Conservation (phyloP, 2,113 vertebrate genomes). For the Anser cygnoides region DNA sequence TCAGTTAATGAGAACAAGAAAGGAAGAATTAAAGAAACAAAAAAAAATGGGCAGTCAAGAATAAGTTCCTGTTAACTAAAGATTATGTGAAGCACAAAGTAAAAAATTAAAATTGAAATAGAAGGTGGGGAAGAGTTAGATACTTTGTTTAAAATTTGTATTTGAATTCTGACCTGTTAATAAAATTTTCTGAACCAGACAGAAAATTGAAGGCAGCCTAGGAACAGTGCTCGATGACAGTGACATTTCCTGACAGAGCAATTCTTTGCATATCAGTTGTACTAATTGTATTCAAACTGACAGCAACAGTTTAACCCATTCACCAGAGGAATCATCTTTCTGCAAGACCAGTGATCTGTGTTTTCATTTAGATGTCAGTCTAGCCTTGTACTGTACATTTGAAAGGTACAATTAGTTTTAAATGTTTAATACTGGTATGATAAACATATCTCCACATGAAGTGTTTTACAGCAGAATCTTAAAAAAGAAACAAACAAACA, state of each 20-base stretch:
- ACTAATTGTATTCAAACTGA: slow-evolving; percentile 80
- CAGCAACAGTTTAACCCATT: slow-evolving; percentile 80
- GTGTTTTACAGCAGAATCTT: not conserved
- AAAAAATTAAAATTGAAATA: slow-evolving; percentile 62
- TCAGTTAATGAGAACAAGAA: slow-evolving; percentile 8
- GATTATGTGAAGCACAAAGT: slow-evolving; percentile 1
- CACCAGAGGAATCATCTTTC: slow-evolving; percentile 64
- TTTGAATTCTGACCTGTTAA: slow-evolving; percentile 76
- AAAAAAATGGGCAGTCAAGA: slow-evolving; percentile 34
- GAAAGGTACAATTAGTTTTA: slow-evolving; percentile 58
- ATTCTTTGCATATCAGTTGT: slow-evolving; percentile 76
- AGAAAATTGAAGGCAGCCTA: slow-evolving; percentile 73
- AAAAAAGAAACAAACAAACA: not conserved
- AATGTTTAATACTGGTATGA: not conserved
- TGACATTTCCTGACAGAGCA: slow-evolving; percentile 84
- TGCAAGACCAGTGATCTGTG: slow-evolving; percentile 61
- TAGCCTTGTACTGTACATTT: slow-evolving; percentile 39
- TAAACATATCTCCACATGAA: slow-evolving; percentile 20
- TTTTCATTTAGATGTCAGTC: slow-evolving; percentile 74
- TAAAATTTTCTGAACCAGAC: slow-evolving; percentile 78
- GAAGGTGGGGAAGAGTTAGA: slow-evolving; percentile 26
- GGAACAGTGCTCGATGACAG: slow-evolving; percentile 73
- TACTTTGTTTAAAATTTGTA: slow-evolving; percentile 68
- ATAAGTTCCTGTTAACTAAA: slow-evolving; percentile 46
- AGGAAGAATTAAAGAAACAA: slow-evolving; percentile 51